A percentile compares a stretch with the other conserved stretches of the same genome.
These are phyloP conservation scores for Heteractis magnifica DNA, from an alignment of 92 coral and sea anemone species.

Conservation along the genomic window DNA sequence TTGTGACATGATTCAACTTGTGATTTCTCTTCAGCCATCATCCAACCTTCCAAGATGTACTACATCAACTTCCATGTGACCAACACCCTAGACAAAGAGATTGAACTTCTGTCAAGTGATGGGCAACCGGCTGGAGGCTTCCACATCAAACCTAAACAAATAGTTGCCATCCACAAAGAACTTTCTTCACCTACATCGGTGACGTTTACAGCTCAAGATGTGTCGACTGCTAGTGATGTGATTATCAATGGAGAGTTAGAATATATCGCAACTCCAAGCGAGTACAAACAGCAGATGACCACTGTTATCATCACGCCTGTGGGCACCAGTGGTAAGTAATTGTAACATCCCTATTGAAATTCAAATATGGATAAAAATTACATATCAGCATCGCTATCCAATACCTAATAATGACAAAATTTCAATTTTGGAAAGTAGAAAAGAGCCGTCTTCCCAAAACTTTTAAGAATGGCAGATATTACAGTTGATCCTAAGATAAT, in stretches of 20 bases:
- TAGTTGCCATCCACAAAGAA: constrained; percentile 63
- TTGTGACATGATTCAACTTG: not conserved
- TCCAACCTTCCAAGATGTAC: constrained; percentile 87
- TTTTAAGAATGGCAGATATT: too few species aligned
- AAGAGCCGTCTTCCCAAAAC: too few species aligned
- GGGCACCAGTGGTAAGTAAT: constrained; percentile 59
- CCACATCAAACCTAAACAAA: constrained; percentile 39
- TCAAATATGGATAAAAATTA: too few species aligned
- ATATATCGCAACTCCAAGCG: constrained; percentile 65
- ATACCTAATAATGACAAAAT: too few species aligned
- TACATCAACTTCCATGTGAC: constrained; percentile 62
- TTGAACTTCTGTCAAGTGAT: constrained; percentile 72
- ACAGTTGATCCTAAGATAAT: too few species aligned
- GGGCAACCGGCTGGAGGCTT: constrained; percentile 81
- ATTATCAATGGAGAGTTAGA: constrained; percentile 64
- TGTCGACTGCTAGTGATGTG: constrained; percentile 50
- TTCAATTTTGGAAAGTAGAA: too few species aligned
- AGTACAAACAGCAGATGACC: constrained; percentile 66
- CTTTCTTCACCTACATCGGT: constrained; percentile 68
- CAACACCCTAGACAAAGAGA: constrained; percentile 60
- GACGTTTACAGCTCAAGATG: constrained; percentile 68
- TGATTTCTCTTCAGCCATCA: constrained; percentile 52
- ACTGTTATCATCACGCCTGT: constrained; percentile 41
- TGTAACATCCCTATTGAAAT: not conserved
- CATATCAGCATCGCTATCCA: too few species aligned